These are phyloP conservation scores for Cladorhizidae sp. DNA, from an alignment of 37 sponge, comb jelly and placozoan genomes.

Conservation along the genomic window DNA sequence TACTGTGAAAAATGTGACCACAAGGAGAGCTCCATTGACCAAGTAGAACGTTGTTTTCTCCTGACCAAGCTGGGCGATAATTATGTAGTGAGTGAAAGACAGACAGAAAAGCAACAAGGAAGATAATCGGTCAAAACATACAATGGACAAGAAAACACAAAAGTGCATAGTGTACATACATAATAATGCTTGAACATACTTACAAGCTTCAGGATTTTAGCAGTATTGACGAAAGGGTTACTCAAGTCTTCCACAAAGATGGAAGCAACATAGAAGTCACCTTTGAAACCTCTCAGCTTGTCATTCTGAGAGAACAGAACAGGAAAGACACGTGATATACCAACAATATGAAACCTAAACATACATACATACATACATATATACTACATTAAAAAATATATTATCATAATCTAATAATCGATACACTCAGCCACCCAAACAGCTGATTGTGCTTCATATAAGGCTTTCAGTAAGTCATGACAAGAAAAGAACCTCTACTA, in stretches of 20 bases:
- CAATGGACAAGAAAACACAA: too few species aligned
- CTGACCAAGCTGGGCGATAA: constrained; percentile 12
- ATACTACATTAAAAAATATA: neutral
- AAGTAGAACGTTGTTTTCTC: constrained; percentile 11
- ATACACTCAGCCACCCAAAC: neutral
- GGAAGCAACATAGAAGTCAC: constrained; percentile 35
- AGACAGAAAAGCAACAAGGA: neutral
- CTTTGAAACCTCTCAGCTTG: constrained; percentile 11
- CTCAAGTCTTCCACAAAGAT: constrained; percentile 22
- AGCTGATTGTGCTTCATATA: neutral
- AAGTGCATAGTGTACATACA: neutral
- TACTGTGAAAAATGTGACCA: constrained; percentile 11
- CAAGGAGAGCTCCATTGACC: constrained; percentile 20
- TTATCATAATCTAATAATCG: neutral
- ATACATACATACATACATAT: too few species aligned
- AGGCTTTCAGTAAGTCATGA: too few species aligned
- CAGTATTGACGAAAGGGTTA: constrained; percentile 27
- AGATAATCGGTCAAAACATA: neutral
- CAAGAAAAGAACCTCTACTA: too few species aligned
- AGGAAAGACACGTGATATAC: neutral
- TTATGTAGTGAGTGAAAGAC: neutral
- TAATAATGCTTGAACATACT: neutral
- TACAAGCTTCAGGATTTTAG: constrained; percentile 32
- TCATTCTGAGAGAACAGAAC: constrained; percentile 5
- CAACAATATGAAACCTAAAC: neutral